Conservation (phyloP, 1,140 invertebrate species). For the Nixonia krombeini region DNA sequence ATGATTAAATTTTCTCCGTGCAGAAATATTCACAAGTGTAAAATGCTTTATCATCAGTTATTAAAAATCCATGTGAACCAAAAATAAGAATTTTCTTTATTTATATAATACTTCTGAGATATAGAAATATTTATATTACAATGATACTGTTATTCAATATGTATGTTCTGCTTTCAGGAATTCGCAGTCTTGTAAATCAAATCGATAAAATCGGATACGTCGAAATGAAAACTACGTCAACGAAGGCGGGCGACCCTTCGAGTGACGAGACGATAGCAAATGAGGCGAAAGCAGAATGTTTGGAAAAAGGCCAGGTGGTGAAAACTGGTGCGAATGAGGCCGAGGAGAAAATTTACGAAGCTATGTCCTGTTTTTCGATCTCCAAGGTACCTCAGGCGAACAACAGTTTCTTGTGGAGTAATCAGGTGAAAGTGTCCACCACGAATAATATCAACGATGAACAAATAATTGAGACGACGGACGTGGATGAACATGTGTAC, state of each 20-base stretch:
- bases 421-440: slow-evolving; percentile 16
- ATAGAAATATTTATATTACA: too few relatives aligned
- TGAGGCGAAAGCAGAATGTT: slow-evolving; percentile 29
- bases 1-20: too few relatives aligned
- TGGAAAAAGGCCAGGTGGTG: slow-evolving; percentile 32
- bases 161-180: slow-evolving; percentile 7
- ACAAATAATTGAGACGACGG: neutral
- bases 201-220: slow-evolving; percentile 16
- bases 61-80: too few relatives aligned
- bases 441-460: neutral
- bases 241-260: slow-evolving; percentile 9
- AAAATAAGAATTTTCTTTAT: too few relatives aligned
- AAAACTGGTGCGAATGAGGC: slow-evolving; percentile 40
- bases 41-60: too few relatives aligned
- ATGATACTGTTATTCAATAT: too few relatives aligned
- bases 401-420: slow-evolving; percentile 61
- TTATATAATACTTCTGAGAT: too few relatives aligned
- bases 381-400: slow-evolving; percentile 39
- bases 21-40: too few relatives aligned
- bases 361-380: slow-evolving; percentile 22
- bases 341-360: slow-evolving; percentile 34
- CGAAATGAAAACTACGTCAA: slow-evolving; percentile 16
- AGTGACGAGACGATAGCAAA: neutral
- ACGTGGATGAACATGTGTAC: slow-evolving; percentile 17
- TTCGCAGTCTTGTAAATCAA: slow-evolving; percentile 16